Conservation (phyloP, 2,113 vertebrate species). For the Tetrao urogallus region DNA sequence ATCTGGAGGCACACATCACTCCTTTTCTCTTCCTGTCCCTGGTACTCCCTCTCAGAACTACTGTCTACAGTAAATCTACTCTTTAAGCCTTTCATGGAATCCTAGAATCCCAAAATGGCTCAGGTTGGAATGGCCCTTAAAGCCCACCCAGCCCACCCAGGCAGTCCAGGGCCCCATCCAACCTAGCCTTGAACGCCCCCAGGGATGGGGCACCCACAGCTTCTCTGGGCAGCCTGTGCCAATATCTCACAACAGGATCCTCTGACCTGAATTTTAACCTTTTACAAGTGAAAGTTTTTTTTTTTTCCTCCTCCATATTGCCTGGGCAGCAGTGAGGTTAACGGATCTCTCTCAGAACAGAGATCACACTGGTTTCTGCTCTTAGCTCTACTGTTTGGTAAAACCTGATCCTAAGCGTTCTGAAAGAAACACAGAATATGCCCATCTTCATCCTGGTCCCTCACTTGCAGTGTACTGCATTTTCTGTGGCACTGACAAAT, state of each 20-base stretch:
- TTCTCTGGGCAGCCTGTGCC: neutral
- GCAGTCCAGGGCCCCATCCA: neutral
- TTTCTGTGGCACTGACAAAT: neutral
- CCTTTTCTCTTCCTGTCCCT: neutral
- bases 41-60: neutral
- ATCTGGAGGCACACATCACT: neutral
- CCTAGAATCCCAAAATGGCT: neutral
- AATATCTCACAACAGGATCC: neutral
- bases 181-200: neutral
- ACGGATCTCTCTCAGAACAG: neutral
- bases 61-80: no score
- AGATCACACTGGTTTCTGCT: neutral
- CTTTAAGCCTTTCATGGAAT: neutral
- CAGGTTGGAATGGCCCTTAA: neutral
- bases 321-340: neutral
- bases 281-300: neutral
- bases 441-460: neutral
- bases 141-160: neutral
- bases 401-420: neutral
- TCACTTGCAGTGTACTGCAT: neutral
- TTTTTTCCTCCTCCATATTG: neutral
- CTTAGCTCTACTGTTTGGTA: neutral
- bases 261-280: neutral
- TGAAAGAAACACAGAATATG: neutral
- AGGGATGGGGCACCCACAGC: neutral